Conservation (phyloP, 53 echinoderm and acorn worm genomes). For the Paelopatides confundens region DNA sequence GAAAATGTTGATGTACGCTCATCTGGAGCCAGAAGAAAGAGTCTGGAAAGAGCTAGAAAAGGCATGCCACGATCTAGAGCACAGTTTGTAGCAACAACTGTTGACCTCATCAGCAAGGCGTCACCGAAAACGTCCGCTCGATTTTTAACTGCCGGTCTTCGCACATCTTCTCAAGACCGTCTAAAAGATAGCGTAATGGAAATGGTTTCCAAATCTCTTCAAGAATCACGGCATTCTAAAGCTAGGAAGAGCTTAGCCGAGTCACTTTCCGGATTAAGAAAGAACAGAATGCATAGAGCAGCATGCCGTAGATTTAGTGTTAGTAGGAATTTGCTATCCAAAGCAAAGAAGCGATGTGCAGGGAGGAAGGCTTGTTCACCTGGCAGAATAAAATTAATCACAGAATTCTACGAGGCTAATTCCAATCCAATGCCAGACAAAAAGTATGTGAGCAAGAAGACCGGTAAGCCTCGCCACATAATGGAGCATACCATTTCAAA, state of each 20-base stretch:
- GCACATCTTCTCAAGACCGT: too few species aligned
- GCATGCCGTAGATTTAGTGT: conserved; percentile 39
- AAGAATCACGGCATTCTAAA: background rate
- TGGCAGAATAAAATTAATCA: conserved; percentile 12
- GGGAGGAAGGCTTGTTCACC: conserved; percentile 35
- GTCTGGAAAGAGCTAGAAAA: conserved; percentile 15
- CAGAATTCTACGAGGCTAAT: conserved; percentile 56
- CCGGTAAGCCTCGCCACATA: conserved; percentile 40
- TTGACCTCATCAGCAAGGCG: conserved; percentile 27
- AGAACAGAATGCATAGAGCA: conserved; percentile 22
- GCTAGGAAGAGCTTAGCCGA: background rate
- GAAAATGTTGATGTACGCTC: conserved; percentile 12
- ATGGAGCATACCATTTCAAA: conserved; percentile 18
- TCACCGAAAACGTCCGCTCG: conserved; percentile 17
- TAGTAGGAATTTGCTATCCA: conserved; percentile 51
- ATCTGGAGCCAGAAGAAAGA: conserved; percentile 16
- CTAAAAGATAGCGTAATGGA: background rate
- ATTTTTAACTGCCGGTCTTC: conserved; percentile 20
- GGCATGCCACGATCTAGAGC: conserved; percentile 13
- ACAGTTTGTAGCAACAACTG: conserved; percentile 1
- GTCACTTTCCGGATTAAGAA: conserved; percentile 32
- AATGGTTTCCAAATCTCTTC: background rate
- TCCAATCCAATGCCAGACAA: conserved; percentile 67
- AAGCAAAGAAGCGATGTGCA: conserved; percentile 4
- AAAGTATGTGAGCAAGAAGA: conserved; percentile 71